Percentiles rank a stretch among this genome's conserved stretches.
Conservation (phyloP, 2,888 invertebrate species). For the Habrosyne pyritoides region DNA sequence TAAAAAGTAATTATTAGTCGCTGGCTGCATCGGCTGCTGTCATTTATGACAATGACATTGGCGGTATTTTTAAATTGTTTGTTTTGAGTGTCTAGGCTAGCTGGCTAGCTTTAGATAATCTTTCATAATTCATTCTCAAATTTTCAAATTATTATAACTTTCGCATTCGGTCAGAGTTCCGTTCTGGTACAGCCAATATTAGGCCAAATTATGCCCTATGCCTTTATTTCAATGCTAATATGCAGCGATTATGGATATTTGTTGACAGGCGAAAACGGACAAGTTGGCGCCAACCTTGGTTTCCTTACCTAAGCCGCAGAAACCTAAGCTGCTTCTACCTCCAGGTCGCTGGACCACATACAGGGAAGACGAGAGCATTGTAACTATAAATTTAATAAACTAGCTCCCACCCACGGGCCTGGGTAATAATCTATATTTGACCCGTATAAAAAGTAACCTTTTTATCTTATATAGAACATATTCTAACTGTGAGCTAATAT, state of each 20-base stretch:
- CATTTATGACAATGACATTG: background rate
- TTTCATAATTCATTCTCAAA: no score
- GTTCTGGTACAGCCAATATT: background rate
- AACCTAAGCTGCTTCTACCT: constrained; percentile 78
- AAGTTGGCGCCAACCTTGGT: constrained; percentile 80
- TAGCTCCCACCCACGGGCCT: background rate
- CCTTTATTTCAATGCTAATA: background rate
- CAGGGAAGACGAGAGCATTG: constrained; percentile 84
- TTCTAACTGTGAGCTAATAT: no score
- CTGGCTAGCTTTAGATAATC: no score
- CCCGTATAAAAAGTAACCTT: no score
- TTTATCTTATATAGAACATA: no score
- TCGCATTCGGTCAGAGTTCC: constrained; percentile 1
- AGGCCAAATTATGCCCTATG: background rate
- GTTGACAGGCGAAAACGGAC: constrained; percentile 81
- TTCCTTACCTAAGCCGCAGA: constrained; percentile 71
- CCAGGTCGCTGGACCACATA: constrained; percentile 87
- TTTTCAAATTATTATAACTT: no score
- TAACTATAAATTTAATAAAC: constrained; percentile 50
- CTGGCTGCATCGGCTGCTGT: background rate
- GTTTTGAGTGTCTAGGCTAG: no score
- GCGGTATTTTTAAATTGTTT: constrained; percentile 2
- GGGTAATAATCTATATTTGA: no score
- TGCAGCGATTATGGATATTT: constrained; percentile 1
- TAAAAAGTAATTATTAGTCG: no score